These are phyloP conservation scores for Callaeas wilsoni DNA, from an alignment of 2,113 vertebrate species.

Conservation along the genomic window DNA sequence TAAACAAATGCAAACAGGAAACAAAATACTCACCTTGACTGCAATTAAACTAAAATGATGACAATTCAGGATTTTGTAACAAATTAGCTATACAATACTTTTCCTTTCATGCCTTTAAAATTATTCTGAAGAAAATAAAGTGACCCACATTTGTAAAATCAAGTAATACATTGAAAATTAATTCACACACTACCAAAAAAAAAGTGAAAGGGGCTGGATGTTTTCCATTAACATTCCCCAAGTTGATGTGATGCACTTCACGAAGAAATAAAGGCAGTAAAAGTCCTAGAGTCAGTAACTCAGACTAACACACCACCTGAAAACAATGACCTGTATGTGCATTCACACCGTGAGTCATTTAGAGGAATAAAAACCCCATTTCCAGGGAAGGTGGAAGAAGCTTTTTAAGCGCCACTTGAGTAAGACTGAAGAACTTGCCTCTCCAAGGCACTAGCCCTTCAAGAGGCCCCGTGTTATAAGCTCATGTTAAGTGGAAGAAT, in stretches of 20 bases:
- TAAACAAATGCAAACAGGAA: background rate
- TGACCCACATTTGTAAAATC: background rate
- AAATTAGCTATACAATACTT: background rate
- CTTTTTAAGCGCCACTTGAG: background rate
- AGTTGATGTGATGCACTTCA: background rate
- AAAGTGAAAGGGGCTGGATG: background rate
- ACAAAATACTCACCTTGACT: background rate
- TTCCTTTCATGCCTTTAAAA: background rate
- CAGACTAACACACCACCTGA: background rate
- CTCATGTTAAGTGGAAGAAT: fast-evolving
- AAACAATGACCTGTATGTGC: background rate
- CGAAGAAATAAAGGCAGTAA: background rate
- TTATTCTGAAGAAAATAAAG: background rate
- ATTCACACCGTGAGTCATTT: fast-evolving
- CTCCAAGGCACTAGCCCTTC: background rate
- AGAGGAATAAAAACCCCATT: background rate
- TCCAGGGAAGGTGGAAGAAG: background rate
- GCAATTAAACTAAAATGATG: background rate
- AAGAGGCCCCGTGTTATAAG: background rate
- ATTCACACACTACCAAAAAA: background rate
- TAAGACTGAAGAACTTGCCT: background rate
- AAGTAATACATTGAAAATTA: background rate
- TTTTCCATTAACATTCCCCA: background rate
- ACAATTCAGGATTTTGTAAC: background rate
- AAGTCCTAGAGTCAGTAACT: background rate